A percentile compares a stretch with the other conserved stretches of the same genome.
Conservation (phyloP, 2,888 invertebrate species). For the Exephanes ischioxanthus region DNA sequence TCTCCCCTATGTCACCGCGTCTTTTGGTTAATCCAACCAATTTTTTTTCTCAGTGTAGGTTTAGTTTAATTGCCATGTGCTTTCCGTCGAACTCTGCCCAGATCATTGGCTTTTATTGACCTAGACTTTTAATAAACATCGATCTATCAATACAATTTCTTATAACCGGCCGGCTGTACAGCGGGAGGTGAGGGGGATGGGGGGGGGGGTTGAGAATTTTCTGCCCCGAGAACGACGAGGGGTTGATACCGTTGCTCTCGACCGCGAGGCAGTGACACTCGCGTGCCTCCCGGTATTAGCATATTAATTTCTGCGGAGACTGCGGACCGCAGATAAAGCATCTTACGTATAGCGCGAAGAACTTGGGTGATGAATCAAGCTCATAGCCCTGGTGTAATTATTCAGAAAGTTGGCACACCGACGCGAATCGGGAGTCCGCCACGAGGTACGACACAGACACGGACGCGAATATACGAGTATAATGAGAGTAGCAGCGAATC, state of each 20-base stretch:
- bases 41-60: too few relatives aligned
- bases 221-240: not conserved
- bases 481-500: slow-evolving; percentile 27
- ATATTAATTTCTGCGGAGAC: slow-evolving; percentile 84
- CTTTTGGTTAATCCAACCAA: too few relatives aligned
- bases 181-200: not conserved
- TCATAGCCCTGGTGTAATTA: slow-evolving; percentile 82
- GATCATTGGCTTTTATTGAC: too few relatives aligned
- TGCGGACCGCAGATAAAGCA: slow-evolving; percentile 84
- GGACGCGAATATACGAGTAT: not conserved
- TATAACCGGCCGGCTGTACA: not conserved
- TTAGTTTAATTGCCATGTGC: too few relatives aligned
- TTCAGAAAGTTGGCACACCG: slow-evolving; percentile 81
- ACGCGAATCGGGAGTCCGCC: slow-evolving; percentile 71
- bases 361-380: slow-evolving; percentile 84
- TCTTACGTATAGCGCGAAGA: slow-evolving; percentile 82
- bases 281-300: slow-evolving; percentile 78
- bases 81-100: too few relatives aligned
- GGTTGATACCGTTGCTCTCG: slow-evolving; percentile 13
- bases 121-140: too few relatives aligned
- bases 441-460: slow-evolving; percentile 49
- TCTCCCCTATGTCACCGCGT: too few relatives aligned
- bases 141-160: not conserved
- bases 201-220: not conserved
- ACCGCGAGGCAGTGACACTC: slow-evolving; percentile 13